Evolutionary conservation across 2,113 vertebrate genomes (phyloP).

Genomic region (Daphoenositta chrysoptera): DNA sequence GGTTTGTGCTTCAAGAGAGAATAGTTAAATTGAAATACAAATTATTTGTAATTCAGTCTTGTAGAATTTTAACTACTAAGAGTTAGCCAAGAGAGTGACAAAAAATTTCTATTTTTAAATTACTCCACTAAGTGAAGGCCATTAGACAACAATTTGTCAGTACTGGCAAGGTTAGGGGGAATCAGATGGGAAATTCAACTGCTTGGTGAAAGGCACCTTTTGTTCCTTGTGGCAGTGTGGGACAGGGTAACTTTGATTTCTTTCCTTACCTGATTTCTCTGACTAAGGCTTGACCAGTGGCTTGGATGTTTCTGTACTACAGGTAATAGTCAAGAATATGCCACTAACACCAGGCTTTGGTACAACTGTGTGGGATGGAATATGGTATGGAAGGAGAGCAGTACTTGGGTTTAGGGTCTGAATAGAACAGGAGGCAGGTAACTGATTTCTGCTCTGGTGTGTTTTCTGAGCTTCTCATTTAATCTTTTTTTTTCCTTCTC

Average conservation of each 20-base stretch:
- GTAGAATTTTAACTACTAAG: neutral
- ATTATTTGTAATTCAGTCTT: neutral
- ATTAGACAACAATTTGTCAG: neutral
- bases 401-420: neutral
- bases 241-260: neutral
- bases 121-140: neutral
- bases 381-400: neutral
- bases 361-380: neutral
- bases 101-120: neutral
- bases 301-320: neutral
- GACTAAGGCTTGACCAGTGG: neutral
- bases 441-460: neutral
- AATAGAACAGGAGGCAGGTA: neutral
- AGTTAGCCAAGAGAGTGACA: neutral
- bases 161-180: neutral
- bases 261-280: neutral
- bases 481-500: neutral
- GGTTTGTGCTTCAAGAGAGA: neutral
- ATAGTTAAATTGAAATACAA: neutral
- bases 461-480: neutral
- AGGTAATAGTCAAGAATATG: neutral
- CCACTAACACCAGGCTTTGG: neutral
- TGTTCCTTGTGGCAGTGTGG: neutral
- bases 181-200: neutral
- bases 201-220: neutral